phyloP scores from a whole-genome alignment of 1,140 invertebrate species.

The Sitodiplosis mosellana region DNA sequence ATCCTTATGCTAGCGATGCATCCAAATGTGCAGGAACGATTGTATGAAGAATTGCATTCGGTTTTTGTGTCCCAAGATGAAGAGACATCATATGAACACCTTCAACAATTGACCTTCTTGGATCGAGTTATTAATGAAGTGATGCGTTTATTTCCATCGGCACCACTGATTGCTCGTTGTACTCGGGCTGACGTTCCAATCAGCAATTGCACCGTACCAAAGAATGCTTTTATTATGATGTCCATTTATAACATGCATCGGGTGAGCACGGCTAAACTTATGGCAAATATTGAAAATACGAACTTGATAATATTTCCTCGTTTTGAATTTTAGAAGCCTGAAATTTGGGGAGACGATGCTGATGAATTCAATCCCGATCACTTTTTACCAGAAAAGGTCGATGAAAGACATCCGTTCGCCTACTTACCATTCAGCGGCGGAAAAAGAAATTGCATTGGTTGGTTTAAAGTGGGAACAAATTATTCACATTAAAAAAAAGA shows the following conservation, averaged over 20 bases:
- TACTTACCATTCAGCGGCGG: slow-evolving; percentile 32
- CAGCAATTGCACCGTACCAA: too few relatives aligned
- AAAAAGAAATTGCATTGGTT: too few relatives aligned
- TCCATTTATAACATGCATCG: too few relatives aligned
- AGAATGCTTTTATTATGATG: too few relatives aligned
- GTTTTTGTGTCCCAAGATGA: background rate
- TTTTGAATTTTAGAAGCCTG: too few relatives aligned
- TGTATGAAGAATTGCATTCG: background rate
- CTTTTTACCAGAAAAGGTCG: slow-evolving; percentile 27
- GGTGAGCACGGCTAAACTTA: too few relatives aligned
- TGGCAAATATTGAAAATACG: too few relatives aligned
- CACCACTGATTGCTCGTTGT: slow-evolving; percentile 20
- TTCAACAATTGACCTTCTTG: slow-evolving; percentile 5
- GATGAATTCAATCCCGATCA: slow-evolving; percentile 38
- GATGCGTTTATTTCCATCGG: slow-evolving; percentile 30
- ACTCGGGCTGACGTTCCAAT: too few relatives aligned
- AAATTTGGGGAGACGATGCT: slow-evolving; percentile 28
- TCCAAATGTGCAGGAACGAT: background rate
- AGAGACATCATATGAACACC: background rate
- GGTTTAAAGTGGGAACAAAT: too few relatives aligned
- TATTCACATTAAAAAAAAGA: too few relatives aligned
- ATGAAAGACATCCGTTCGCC: slow-evolving; percentile 20
- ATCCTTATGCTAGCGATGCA: background rate
- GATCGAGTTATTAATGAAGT: slow-evolving; percentile 22
- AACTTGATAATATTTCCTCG: too few relatives aligned